Evolutionary conservation across 2,888 invertebrate species (phyloP).

Genomic region (Lasioglossum vierecki): DNA sequence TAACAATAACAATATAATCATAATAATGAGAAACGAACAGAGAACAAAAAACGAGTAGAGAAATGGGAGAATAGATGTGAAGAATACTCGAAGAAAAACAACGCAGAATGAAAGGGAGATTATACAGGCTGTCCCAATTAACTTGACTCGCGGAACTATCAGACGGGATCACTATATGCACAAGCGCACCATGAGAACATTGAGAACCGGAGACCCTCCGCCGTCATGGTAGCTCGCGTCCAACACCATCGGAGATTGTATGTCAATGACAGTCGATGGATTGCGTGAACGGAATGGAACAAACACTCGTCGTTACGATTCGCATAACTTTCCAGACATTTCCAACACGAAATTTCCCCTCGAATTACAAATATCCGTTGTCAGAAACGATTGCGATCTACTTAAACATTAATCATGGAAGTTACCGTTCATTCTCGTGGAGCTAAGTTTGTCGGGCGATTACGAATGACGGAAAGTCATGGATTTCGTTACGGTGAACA

Average conservation of each 20-base stretch:
- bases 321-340: background rate
- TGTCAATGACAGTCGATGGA: background rate
- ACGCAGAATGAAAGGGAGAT: conserved; percentile 13
- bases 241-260: background rate
- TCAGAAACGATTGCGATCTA: too few species aligned
- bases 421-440: too few species aligned
- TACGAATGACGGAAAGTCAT: background rate
- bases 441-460: background rate
- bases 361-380: background rate
- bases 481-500: background rate
- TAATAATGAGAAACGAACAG: background rate
- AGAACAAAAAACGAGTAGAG: background rate
- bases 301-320: background rate
- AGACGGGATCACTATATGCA: background rate
- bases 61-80: conserved; percentile 4
- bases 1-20: background rate
- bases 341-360: background rate
- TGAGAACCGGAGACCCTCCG: background rate
- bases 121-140: conserved; percentile 37
- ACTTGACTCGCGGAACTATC: background rate
- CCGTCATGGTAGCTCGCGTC: background rate
- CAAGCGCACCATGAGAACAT: background rate
- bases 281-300: background rate
- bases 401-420: too few species aligned
- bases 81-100: background rate